Base-by-base conservation (phyloP, 2,113 vertebrate species). In the Delphinus delphis region DNA sequence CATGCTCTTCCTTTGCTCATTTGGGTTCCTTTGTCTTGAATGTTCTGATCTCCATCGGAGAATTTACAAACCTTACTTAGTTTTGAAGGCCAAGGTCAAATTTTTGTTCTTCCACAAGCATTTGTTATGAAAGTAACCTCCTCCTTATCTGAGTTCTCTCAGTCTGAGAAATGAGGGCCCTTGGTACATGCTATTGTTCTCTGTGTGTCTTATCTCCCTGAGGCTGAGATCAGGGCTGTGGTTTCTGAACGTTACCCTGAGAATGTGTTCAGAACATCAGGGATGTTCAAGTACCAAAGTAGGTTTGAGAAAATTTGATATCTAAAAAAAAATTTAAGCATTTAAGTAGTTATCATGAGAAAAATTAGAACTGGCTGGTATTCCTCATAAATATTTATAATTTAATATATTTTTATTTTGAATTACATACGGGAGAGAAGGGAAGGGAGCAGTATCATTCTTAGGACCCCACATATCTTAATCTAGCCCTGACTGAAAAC, bases 331-430 rank as follows among this genome's bases (percentile, higher is more conserved):
- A 36, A 8, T 50, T 65, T 25, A 84, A 93, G 87, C 17, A 53
- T 88, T 89, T 92, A 50, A 83, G 70, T 84, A 60, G 53, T 73
- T 92, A 84, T 63, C 44, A 83, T 47, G 68, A 86, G 85, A 79
- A 95, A 95, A 92, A 85, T 77, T 67, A 94, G 79, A 96, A 47
- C n/a, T 65, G 71, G 44, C 44, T 93, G 63, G 21, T 89, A 47
- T 67, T 93, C 76, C 60, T 95, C 62, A 96, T 62, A 96, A 87
- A 93, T 81, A 91, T 82, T 68, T 94, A 85, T 71, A 60, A 88
- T 80, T 93, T 94, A 76, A 67, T 58, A 55, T 71, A 73, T 89
- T 93, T 95, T 89, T 81, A 82, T 95, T 95, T 86, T 87, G 63
- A 86, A 91, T 95, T 97, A 36, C 65, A 68, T 71, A 41, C n/a